These are phyloP conservation scores for Stenopsyche tienmushanensis DNA, from an alignment of 1,140 invertebrate genomes.

Conservation along the genomic window DNA sequence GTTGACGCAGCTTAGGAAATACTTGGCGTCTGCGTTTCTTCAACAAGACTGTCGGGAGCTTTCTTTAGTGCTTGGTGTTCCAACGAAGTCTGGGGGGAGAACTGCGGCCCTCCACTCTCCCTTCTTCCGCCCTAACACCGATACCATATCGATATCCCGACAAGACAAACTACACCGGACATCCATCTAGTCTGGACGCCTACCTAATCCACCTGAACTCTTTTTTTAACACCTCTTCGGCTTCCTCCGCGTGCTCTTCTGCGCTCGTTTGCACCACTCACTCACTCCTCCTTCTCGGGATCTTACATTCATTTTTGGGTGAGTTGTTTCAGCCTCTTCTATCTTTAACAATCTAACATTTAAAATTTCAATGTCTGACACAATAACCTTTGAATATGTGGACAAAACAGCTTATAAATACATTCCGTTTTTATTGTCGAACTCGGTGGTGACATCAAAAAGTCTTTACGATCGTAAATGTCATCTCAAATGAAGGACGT, in stretches of 20 bases:
- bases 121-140: slow-evolving; percentile 25
- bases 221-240: too few species aligned
- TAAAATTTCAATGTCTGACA: too few species aligned
- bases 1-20: neutral
- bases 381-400: too few species aligned
- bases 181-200: slow-evolving; percentile 24
- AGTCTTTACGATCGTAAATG: too few species aligned
- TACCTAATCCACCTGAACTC: neutral
- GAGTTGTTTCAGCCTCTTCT: too few species aligned
- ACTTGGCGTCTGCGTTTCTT: neutral
- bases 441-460: too few species aligned
- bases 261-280: neutral
- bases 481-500: too few species aligned
- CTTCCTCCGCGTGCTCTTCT: too few species aligned
- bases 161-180: slow-evolving; percentile 22
- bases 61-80: neutral
- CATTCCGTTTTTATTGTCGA: too few species aligned
- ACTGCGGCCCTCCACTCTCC: slow-evolving; percentile 12
- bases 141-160: slow-evolving; percentile 24
- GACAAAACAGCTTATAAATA: too few species aligned
- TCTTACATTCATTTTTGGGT: too few species aligned
- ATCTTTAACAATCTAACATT: too few species aligned
- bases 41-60: slow-evolving; percentile 7
- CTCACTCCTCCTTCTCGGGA: neutral
- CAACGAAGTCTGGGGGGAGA: neutral